These are phyloP conservation scores for Tanytarsus gracilentus DNA, from an alignment of 2,888 invertebrate species.

Conservation along the genomic window DNA sequence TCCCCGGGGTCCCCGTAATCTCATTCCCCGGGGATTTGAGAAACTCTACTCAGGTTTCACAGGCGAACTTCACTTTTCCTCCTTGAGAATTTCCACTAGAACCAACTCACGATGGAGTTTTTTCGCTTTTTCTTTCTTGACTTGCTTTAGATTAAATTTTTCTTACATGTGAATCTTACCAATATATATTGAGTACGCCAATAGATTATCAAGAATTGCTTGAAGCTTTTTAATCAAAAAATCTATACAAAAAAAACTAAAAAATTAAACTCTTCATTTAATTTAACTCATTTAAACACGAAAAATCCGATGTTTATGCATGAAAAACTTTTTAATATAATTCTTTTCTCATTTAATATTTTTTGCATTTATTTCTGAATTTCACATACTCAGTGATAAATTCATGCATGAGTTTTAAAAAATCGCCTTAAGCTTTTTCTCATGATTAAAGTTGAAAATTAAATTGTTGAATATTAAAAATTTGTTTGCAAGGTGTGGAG, in stretches of 20 bases:
- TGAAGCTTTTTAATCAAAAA: too few relatives aligned
- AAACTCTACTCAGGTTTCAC: not conserved
- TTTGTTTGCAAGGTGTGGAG: not conserved
- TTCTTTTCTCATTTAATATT: constrained; percentile 11
- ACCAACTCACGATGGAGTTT: too few relatives aligned
- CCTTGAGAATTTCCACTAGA: too few relatives aligned
- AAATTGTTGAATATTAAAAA: constrained; percentile 25
- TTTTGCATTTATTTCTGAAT: not conserved
- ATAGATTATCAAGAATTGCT: too few relatives aligned
- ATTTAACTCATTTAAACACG: not conserved
- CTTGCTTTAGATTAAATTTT: too few relatives aligned
- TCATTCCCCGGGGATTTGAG: constrained; percentile 22
- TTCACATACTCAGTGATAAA: constrained; percentile 19
- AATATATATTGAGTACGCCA: too few relatives aligned
- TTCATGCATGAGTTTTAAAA: constrained; percentile 25
- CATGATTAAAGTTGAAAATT: constrained; percentile 28
- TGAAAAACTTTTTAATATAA: constrained; percentile 23
- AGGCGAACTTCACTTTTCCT: too few relatives aligned
- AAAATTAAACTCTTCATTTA: too few relatives aligned
- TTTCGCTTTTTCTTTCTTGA: too few relatives aligned
- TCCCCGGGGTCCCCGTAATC: too few relatives aligned
- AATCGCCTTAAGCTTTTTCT: constrained; percentile 17
- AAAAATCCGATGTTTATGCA: constrained; percentile 14
- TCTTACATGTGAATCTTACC: too few relatives aligned
- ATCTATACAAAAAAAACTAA: too few relatives aligned